phyloP scores from a whole-genome alignment of 2,113 vertebrate species.

The Pholis gunnellus region DNA sequence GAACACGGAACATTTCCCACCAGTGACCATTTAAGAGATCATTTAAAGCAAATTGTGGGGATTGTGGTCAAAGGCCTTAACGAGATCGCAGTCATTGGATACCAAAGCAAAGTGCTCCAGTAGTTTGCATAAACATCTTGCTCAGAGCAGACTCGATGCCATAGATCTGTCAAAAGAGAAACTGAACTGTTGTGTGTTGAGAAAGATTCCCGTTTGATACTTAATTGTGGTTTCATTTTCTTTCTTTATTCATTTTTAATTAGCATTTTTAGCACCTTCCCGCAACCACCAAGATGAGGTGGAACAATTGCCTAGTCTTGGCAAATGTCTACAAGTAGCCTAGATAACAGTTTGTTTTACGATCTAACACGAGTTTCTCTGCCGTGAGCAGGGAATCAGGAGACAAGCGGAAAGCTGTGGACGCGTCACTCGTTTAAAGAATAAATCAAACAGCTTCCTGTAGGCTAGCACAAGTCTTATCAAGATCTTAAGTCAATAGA shows the following conservation, averaged over 20 bases:
- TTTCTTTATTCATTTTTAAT: neutral
- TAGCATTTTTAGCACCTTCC: neutral
- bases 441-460: neutral
- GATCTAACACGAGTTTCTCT: neutral
- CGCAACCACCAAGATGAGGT: neutral
- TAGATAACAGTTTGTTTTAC: neutral
- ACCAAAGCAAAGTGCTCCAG: neutral
- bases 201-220: neutral
- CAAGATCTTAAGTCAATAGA: conserved; percentile 23
- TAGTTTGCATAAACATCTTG: neutral
- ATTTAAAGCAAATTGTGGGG: neutral
- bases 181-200: neutral
- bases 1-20: conserved; percentile 11
- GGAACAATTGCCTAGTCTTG: neutral
- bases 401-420: neutral
- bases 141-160: neutral
- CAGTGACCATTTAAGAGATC: neutral
- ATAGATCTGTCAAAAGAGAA: neutral
- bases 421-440: neutral
- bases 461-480: conserved; percentile 1
- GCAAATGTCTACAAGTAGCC: neutral
- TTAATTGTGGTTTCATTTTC: neutral
- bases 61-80: neutral
- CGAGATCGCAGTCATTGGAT: neutral
- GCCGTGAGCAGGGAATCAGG: neutral